Evolutionary conservation across 2,888 invertebrate species (phyloP), one percentile per base, ranked within the genome.

Genomic region (Synergus gifuensis): DNA sequence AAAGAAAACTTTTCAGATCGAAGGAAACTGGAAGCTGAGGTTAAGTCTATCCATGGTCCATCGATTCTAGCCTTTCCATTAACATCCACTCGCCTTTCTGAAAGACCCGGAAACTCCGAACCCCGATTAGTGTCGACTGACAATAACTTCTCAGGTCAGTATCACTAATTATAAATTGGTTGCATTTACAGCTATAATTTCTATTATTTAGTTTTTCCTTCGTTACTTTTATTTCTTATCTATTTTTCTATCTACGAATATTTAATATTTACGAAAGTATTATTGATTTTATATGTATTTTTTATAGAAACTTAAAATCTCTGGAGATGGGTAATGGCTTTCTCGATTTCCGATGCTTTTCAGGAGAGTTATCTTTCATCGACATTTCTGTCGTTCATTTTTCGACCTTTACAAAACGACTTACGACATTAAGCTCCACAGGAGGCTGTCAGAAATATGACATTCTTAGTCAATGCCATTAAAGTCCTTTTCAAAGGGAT

Each of bases 371-470:
- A 73, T 54, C 73, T 54, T 11, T 11, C 73, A 54, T 73, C 54
- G 54, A 54, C 36, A 54, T 73, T 54, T 73, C 36, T 73, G 36
- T 73, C 54, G 54, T 36, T 16, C 16, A 40, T 73, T 54, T 40
- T 73, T 36, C 36, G 36, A 36, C n/a, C 54, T 11, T 69, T 18
- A 69, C 49, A 69, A 69, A 83, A 84, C 84, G 84, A 85, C 84
- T 81, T 76, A 82, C 83, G 81, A 83, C 84, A 86, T 86, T 86
- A 86, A 84, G 76, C 83, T 76, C 83, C 42, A 78, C 76, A 76
- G 78, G 81, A 78, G 81, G 83, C 81, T 79, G 82, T 81, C 69
- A 46, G 16, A 69, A 69, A 49, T 28, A 49, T 49, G 46, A 69
- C 12, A 46, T 28, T 46, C 67, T 69, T 18, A 69, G 46, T 22